A percentile compares a stretch with the other conserved stretches of the same genome.
These are phyloP conservation scores for Aplochiton taeniatus DNA, from an alignment of 2,797 vertebrate genomes.

Conservation along the genomic window DNA sequence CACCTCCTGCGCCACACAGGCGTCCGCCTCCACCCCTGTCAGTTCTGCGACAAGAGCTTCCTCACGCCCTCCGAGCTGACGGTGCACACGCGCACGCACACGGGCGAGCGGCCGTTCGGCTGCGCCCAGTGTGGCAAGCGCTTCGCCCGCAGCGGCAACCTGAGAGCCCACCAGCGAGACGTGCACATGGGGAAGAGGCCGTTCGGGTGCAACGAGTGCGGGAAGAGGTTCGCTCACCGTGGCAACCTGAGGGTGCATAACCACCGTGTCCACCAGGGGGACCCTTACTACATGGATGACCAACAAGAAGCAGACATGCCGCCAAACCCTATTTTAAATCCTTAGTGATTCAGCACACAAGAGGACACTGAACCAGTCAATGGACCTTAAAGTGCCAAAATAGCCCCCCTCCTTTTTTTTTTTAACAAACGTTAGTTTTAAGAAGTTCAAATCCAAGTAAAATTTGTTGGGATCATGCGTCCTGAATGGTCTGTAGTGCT, in stretches of 20 bases:
- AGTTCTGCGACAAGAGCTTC: constrained; percentile 77
- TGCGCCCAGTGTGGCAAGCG: constrained; percentile 74
- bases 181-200: constrained; percentile 79
- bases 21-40: constrained; percentile 70
- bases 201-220: constrained; percentile 72
- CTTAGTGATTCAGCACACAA: neutral
- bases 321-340: constrained; percentile 14
- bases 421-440: too few relatives aligned
- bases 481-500: too few relatives aligned
- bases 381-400: too few relatives aligned
- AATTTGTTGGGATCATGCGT: too few relatives aligned
- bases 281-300: constrained; percentile 65
- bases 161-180: constrained; percentile 74
- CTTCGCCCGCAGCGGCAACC: constrained; percentile 74
- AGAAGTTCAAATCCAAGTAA: too few relatives aligned
- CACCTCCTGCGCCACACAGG: constrained; percentile 77
- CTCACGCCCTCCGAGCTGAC: constrained; percentile 74
- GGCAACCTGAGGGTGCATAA: constrained; percentile 75
- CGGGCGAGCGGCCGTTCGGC: constrained; percentile 73
- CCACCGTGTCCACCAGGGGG: constrained; percentile 74
- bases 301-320: constrained; percentile 56
- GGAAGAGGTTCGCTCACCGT: constrained; percentile 73
- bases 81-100: constrained; percentile 74
- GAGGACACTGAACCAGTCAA: too few relatives aligned
- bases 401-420: too few relatives aligned